Percentiles rank a stretch among this genome's conserved stretches.
phyloP scores from a whole-genome alignment of 2,888 invertebrate species.

The Pyrrhosoma nymphula region DNA sequence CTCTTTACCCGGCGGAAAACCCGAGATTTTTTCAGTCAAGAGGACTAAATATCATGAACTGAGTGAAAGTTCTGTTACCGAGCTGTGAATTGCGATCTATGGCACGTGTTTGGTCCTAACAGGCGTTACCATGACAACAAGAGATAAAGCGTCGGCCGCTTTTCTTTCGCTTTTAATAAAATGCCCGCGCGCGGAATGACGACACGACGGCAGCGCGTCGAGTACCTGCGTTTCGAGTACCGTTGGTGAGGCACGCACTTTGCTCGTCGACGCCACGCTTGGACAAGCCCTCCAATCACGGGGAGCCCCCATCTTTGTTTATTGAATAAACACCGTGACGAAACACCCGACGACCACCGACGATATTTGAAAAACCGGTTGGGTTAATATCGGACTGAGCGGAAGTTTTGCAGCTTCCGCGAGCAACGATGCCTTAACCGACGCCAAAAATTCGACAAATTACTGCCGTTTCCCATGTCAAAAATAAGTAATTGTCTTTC shows the following conservation, averaged over 20 bases:
- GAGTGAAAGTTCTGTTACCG: too few relatives aligned
- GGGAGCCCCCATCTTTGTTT: background rate
- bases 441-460: too few relatives aligned
- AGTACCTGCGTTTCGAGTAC: background rate
- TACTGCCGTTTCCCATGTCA: too few relatives aligned
- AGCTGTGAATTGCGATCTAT: too few relatives aligned
- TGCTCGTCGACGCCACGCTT: background rate
- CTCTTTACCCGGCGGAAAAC: too few relatives aligned
- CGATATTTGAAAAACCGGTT: background rate
- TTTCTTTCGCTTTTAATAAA: conserved; percentile 2
- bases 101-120: too few relatives aligned
- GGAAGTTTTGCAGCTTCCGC: background rate
- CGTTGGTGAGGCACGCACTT: background rate
- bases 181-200: background rate
- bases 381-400: background rate
- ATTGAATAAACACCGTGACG: background rate
- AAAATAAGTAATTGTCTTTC: too few relatives aligned
- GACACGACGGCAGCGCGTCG: background rate
- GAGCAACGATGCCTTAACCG: background rate
- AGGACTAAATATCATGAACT: too few relatives aligned
- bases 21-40: too few relatives aligned
- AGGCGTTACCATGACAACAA: background rate
- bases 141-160: background rate
- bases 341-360: background rate
- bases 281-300: background rate